phyloP scores from a whole-genome alignment of 2,888 invertebrate genomes.

The Epistrophella euchroma region DNA sequence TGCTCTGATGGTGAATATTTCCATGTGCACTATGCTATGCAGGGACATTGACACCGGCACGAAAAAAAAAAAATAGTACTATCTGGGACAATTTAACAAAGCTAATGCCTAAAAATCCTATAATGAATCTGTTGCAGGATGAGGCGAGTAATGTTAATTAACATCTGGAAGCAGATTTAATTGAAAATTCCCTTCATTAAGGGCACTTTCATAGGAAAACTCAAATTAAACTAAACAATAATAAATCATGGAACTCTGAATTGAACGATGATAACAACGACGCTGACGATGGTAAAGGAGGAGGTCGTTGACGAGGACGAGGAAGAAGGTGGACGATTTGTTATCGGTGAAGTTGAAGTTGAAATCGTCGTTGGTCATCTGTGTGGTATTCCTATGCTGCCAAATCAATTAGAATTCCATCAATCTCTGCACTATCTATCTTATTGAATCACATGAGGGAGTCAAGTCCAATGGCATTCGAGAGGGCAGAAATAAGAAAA shows the following conservation, averaged over 20 bases:
- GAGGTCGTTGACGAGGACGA: neutral
- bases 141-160: constrained; percentile 36
- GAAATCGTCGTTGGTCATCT: constrained; percentile 23
- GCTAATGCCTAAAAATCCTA: neutral
- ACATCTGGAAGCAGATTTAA: constrained; percentile 51
- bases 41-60: constrained; percentile 19
- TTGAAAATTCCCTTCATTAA: constrained; percentile 40
- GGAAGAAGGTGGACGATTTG: neutral
- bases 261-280: constrained; percentile 47
- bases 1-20: neutral
- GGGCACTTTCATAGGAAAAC: constrained; percentile 11
- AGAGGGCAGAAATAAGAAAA: neutral
- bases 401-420: constrained; percentile 74
- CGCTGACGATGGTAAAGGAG: neutral
- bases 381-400: constrained; percentile 43
- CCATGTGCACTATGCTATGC: constrained; percentile 1
- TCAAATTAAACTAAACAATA: constrained; percentile 45
- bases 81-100: neutral
- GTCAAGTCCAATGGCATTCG: constrained; percentile 20
- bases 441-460: constrained; percentile 15
- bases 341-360: constrained; percentile 9
- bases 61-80: neutral
- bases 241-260: constrained; percentile 59
- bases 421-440: constrained; percentile 53
- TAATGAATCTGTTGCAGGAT: constrained; percentile 46